Evolutionary conservation across 2,888 invertebrate genomes (phyloP).

Genomic region (Teinopalpus imperialis): DNA sequence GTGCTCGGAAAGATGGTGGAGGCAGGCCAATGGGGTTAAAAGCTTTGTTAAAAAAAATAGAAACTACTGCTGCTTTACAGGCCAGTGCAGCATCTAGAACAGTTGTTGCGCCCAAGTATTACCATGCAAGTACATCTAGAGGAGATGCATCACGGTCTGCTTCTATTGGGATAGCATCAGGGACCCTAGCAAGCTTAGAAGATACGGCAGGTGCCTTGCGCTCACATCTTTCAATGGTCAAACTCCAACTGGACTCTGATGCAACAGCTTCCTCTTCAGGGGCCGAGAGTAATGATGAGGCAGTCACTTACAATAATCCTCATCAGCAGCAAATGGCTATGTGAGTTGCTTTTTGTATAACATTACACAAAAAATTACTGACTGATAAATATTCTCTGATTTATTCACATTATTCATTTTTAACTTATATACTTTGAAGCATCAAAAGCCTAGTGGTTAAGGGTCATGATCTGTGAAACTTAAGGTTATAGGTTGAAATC

Average conservation of each 20-base stretch:
- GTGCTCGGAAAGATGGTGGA: slow-evolving; percentile 83
- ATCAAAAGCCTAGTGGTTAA: no score
- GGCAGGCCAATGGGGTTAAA: slow-evolving; percentile 69
- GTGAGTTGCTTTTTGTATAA: slow-evolving; percentile 81
- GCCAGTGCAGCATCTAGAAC: slow-evolving; percentile 64
- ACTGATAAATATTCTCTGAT: no score
- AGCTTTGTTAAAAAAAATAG: slow-evolving; percentile 67
- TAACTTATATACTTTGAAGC: no score
- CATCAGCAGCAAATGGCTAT: slow-evolving; percentile 89
- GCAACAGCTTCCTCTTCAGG: slow-evolving; percentile 97
- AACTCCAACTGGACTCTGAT: slow-evolving; percentile 92
- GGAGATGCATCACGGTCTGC: slow-evolving; percentile 89
- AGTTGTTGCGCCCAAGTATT: slow-evolving; percentile 65
- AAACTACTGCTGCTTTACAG: slow-evolving; percentile 68
- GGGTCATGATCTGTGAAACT: no score
- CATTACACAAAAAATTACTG: no score
- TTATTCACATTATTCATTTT: no score
- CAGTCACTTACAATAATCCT: slow-evolving; percentile 88
- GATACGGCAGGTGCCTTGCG: slow-evolving; percentile 88
- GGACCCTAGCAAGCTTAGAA: slow-evolving; percentile 86
- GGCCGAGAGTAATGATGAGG: slow-evolving; percentile 96
- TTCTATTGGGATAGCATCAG: slow-evolving; percentile 79
- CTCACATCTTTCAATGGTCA: slow-evolving; percentile 87
- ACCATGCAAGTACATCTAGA: slow-evolving; percentile 84
- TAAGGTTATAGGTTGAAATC: no score